phyloP scores from a whole-genome alignment of 2,888 invertebrate species.

The Adelognathus sp. region DNA sequence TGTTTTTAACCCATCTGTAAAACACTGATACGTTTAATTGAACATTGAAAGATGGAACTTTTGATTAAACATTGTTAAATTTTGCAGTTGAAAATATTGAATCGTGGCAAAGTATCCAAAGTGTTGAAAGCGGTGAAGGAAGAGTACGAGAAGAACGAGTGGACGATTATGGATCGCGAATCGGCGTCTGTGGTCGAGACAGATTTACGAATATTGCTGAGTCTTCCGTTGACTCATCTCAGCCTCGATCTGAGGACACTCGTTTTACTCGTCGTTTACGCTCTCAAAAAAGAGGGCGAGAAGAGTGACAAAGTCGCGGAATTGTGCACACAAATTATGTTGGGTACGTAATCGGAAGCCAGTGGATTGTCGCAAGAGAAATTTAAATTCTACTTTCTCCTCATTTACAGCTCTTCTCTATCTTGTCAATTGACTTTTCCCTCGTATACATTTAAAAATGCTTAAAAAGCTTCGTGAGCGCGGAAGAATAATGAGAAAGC shows the following conservation, averaged over 20 bases:
- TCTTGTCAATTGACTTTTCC: no score
- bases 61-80: slow-evolving; percentile 12
- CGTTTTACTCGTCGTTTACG: slow-evolving; percentile 68
- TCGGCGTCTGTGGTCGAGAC: not conserved
- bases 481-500: no score
- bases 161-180: slow-evolving; percentile 57
- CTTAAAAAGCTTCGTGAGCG: no score
- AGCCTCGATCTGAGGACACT: slow-evolving; percentile 62
- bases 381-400: no score
- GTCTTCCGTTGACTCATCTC: slow-evolving; percentile 67
- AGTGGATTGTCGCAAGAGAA: not conserved
- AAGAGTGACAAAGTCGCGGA: slow-evolving; percentile 39
- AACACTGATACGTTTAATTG: no score
- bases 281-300: slow-evolving; percentile 65
- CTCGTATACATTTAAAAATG: no score
- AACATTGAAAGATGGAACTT: no score
- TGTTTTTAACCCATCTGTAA: no score
- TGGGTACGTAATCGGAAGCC: slow-evolving; percentile 62
- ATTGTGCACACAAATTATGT: slow-evolving; percentile 64
- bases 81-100: slow-evolving; percentile 51
- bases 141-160: slow-evolving; percentile 60
- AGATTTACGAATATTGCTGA: slow-evolving; percentile 59
- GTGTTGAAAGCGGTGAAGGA: slow-evolving; percentile 62
- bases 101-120: slow-evolving; percentile 52
- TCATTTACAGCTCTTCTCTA: no score